Percentiles rank a stretch among this genome's conserved stretches.
Evolutionary conservation across 2,113 vertebrate genomes (phyloP).

Genomic region (Callithrix jacchus): DNA sequence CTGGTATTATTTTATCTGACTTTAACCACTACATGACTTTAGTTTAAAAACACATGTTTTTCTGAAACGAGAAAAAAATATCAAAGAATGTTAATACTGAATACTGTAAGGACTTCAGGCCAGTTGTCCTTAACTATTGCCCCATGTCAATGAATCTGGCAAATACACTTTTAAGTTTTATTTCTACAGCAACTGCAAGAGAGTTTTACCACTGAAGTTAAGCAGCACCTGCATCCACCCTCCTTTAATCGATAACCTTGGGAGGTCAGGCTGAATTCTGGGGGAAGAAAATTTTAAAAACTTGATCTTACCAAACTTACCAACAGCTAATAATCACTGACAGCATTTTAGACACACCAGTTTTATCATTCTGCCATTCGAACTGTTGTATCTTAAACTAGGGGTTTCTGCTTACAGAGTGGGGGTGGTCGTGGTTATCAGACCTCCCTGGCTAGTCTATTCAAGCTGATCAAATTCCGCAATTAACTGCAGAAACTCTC

Average conservation of each 20-base stretch:
- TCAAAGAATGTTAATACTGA: neutral
- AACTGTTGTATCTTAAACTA: neutral
- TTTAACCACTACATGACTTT: neutral
- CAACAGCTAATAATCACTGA: neutral
- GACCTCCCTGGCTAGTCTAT: neutral
- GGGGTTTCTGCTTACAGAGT: neutral
- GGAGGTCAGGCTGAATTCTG: neutral
- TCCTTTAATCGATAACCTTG: neutral
- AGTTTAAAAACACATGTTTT: neutral
- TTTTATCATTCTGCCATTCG: neutral
- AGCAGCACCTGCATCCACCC: neutral
- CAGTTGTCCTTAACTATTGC: neutral
- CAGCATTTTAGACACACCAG: neutral
- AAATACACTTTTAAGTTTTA: neutral
- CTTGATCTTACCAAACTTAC: neutral
- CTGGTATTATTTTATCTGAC: neutral
- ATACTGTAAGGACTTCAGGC: neutral
- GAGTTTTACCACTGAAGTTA: neutral
- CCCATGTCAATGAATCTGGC: neutral
- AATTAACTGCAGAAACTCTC: constrained; percentile 32
- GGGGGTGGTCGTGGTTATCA: neutral
- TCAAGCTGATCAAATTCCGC: constrained; percentile 4
- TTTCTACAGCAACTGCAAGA: neutral
- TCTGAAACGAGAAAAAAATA: neutral
- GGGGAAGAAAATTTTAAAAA: neutral